Base-by-base conservation (phyloP, 2,888 invertebrate species). In the Pheosia tremula region DNA sequence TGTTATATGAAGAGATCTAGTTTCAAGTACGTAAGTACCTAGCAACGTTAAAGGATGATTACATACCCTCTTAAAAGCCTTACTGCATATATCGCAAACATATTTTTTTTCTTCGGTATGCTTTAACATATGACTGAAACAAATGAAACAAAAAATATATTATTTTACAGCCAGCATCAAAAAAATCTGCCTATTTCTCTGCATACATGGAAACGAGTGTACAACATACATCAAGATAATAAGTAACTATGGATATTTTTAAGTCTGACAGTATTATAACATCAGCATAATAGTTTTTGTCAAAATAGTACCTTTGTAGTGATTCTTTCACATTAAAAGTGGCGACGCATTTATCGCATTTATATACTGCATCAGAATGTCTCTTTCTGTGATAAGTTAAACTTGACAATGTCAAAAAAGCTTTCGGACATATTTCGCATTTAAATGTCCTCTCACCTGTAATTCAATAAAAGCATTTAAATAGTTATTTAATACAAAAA, bases 1-100 rank as follows among this genome's bases (percentile, higher is more conserved):
- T 24, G 0, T 24, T 24, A 24, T 24, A 2, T 24, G 24, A 24
- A 24, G 24, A 24, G 24, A 24, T 24, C 24, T 24, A 24, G 24
- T 24, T 24, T 24, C 24, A 24, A 24, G 24, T 2, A 24, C 24
- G 24, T 24, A 24, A 24, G n/a, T 58, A 55, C 5, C 1, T 56
- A 1, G 47, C 7, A 3, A 39, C 5, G 3, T 6, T 39, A 5
- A 8, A 45, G 10, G 43, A 47, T 2, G 4, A 50, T 24, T 50
- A 78, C 84, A 58, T 80, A 90, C 90, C 81, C 79, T 72, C 79
- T 85, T 90, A 72, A 87, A 90, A 54, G 76, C 74, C 69, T 87
- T 89, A 58, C 67, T 84, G 71, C 91, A 91, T 56, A 82, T 66
- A 4, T 83, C 69, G 69, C 91, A 91, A 56, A 80, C 57, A 67